These are phyloP conservation scores for Prunella strophiata DNA, from an alignment of 2,797 vertebrate species.

Conservation along the genomic window DNA sequence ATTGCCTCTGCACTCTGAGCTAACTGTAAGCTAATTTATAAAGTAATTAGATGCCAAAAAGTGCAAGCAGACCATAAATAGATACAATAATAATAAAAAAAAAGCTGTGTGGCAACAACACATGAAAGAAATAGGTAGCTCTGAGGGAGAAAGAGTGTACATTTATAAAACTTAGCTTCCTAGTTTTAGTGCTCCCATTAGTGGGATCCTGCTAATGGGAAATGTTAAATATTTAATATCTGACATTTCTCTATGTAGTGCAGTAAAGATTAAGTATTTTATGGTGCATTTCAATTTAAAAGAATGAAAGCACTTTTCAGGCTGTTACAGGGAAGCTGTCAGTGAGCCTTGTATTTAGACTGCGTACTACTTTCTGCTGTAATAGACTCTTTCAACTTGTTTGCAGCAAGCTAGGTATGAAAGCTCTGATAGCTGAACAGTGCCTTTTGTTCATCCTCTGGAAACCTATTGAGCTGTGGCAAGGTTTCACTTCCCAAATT, in stretches of 20 bases:
- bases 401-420: neutral
- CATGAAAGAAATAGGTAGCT: neutral
- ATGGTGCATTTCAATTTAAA: slow-evolving; percentile 9
- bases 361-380: neutral
- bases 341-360: neutral
- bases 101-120: neutral
- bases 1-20: neutral
- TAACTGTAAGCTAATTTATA: neutral
- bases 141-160: neutral
- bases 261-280: slow-evolving; percentile 27
- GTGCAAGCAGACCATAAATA: neutral
- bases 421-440: neutral
- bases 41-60: neutral
- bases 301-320: neutral
- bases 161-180: neutral
- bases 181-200: slow-evolving; percentile 20
- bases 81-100: neutral
- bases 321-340: neutral
- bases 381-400: neutral
- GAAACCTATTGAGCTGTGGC: neutral
- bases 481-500: neutral
- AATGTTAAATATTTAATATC: slow-evolving; percentile 59
- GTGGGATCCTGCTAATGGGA: slow-evolving; percentile 31
- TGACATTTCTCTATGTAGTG: slow-evolving; percentile 24
- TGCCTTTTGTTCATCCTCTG: neutral